Conservation (phyloP, 2,797 vertebrate species). For the Macropus fuliginosus region DNA sequence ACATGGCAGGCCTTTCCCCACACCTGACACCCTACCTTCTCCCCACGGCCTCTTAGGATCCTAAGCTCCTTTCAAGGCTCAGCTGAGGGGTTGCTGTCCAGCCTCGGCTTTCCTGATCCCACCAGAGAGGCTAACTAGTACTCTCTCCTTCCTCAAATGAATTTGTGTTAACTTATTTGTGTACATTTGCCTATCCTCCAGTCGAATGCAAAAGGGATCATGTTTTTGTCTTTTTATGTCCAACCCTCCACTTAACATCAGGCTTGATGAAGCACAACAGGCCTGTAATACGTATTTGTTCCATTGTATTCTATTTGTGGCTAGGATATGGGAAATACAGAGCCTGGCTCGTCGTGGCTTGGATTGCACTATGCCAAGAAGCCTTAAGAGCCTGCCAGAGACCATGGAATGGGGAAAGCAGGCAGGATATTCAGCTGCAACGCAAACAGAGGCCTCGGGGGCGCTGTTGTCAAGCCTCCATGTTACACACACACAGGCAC, state of each 20-base stretch:
- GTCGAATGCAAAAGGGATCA: not conserved
- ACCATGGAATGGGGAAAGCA: not conserved
- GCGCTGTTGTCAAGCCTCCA: conserved; percentile 2
- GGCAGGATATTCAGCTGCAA: not conserved
- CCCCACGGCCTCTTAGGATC: not conserved
- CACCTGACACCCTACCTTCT: not conserved
- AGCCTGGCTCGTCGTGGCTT: not conserved
- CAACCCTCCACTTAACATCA: not conserved
- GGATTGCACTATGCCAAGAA: not conserved
- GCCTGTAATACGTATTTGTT: not conserved
- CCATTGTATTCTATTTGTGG: not conserved
- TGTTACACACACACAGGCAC: not conserved
- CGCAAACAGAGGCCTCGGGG: not conserved
- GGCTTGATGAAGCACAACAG: not conserved
- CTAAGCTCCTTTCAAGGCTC: not conserved
- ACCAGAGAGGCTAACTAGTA: not conserved
- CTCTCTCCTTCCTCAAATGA: not conserved
- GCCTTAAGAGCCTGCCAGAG: not conserved
- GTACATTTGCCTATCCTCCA: not conserved
- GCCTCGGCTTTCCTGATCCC: not conserved
- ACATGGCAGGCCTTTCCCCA: not conserved
- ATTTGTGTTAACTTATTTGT: not conserved
- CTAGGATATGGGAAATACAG: not conserved
- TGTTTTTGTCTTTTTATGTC: not conserved
- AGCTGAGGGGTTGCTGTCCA: not conserved